Base-by-base conservation (phyloP, 2,888 invertebrate genomes). In the Alloscopus bannaensis region DNA sequence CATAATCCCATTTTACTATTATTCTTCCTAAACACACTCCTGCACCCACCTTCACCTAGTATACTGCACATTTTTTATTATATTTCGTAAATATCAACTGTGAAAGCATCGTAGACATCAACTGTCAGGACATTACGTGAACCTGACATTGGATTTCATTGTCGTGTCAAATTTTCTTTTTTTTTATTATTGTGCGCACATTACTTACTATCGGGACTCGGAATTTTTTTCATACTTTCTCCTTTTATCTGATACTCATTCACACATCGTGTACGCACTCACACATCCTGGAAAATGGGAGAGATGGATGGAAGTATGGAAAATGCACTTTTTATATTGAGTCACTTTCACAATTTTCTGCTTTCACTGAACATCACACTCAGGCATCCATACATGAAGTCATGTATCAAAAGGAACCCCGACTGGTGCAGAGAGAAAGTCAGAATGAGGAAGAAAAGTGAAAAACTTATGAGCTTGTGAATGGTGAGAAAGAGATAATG, bases 81-180 rank as follows among this genome's bases (percentile, higher is more conserved):
- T n/a, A n/a, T 60, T 60, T 60, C 60, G 40, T 22, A n/a, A 18
- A 40, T 29, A 13, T n/a, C n/a, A n/a, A n/a, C 40, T 24, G 24
- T 26, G 26, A 57, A 28, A 57, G 57, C 36, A 40, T 36, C 24
- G n/a, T n/a, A n/a, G n/a, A n/a, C n/a, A 60, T 40, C 60, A 22
- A 55, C 60, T 66, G 66, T 75, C 75, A 66, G 73, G 55, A 57
- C 22, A 75, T 75, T 75, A 75, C 45, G 66, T 66, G 75, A 66
- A 75, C 75, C 75, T 75, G 75, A 75, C 75, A 75, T 75, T 75
- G 75, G 59, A 75, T 75, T 75, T 75, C 59, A 75, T 75, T 66
- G 65, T 36, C 45, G 59, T 75, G 75, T 75, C 75, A 31, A 42
- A 59, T 42, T 70, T 11, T 29, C 59, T 70, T n/a, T n/a, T n/a